Evolutionary conservation across 2,113 vertebrate species (phyloP).

Genomic region (Brachyistius frenatus): DNA sequence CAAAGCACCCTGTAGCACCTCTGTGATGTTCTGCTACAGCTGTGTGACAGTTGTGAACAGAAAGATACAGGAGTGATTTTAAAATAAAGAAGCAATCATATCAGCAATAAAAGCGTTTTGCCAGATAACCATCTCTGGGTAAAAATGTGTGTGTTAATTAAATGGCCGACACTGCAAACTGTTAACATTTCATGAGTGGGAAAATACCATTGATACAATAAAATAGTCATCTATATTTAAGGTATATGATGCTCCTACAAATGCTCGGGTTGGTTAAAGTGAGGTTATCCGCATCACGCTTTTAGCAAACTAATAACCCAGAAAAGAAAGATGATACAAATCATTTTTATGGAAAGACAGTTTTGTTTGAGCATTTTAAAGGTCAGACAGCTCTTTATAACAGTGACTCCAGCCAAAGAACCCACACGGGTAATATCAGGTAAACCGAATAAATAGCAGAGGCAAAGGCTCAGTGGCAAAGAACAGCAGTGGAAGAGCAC

Average conservation of each 20-base stretch:
- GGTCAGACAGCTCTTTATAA: neutral
- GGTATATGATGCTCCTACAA: neutral
- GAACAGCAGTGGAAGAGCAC: neutral
- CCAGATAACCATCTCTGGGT: too few relatives aligned
- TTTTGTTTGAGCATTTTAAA: slow-evolving; percentile 25
- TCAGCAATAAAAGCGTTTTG: neutral
- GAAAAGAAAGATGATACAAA: neutral
- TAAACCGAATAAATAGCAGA: slow-evolving; percentile 6
- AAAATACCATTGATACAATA: too few relatives aligned
- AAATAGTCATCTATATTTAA: too few relatives aligned
- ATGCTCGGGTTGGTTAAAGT: too few relatives aligned
- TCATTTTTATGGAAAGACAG: neutral
- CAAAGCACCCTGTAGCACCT: neutral
- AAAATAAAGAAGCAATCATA: neutral
- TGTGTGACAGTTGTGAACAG: slow-evolving; percentile 10
- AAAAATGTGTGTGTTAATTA: neutral
- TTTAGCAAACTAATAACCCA: neutral
- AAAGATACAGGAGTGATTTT: slow-evolving; percentile 1
- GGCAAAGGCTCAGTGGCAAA: neutral
- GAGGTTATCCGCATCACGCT: neutral
- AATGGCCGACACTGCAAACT: neutral
- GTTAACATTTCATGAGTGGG: too few relatives aligned
- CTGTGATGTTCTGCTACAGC: neutral
- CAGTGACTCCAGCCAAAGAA: slow-evolving; percentile 1
- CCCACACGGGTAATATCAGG: slow-evolving; percentile 7